Base-by-base conservation (phyloP, 2,888 invertebrate species). In the Molorchus minor region DNA sequence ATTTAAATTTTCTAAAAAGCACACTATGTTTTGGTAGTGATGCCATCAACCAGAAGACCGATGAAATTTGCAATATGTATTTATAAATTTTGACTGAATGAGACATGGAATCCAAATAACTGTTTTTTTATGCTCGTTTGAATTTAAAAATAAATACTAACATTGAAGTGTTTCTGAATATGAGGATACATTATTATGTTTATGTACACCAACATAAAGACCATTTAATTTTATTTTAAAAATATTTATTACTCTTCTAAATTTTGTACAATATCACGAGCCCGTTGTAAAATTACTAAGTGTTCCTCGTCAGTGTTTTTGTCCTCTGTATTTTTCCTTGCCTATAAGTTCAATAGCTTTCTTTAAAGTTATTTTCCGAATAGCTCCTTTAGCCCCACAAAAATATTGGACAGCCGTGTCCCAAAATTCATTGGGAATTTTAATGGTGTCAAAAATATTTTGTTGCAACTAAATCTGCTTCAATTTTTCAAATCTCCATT, bases 401-500 rank as follows among this genome's bases (percentile, higher is more conserved):
- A 92, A 87, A 75, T 92, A 92, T 72, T 91, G 89, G 21, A 92
- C 74, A 3, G 89, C 83, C 10, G 84, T 81, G 2, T 86, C 83
- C 86, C 90, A 92, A 62, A 86, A 80, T 16, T 85, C 81, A 38
- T 87, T 84, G 2, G 87, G 85, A 4, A 92, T 76, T 64, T 85
- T 83, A 2, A 78, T 75, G 10, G 83, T 79, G 58, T 89, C 86
- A 65, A 90, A 87, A 69, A 90, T 85, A 71, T 90, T 85, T 64
- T 88, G 87, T 67, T 86, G 87, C 46, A 93, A 81, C 85, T 91
- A 92, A n/a, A 88, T 85, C 80, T 93, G 93, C 60, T 87, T 86
- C 1, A 88, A 79, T 78, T 93, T 93, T 79, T 89, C 89, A 75
- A 93, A 93, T 77, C 91, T 93, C 93, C 93, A 93, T 69, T 89